Conservation (phyloP, 2,113 vertebrate genomes). For the Colinus virginianus region DNA sequence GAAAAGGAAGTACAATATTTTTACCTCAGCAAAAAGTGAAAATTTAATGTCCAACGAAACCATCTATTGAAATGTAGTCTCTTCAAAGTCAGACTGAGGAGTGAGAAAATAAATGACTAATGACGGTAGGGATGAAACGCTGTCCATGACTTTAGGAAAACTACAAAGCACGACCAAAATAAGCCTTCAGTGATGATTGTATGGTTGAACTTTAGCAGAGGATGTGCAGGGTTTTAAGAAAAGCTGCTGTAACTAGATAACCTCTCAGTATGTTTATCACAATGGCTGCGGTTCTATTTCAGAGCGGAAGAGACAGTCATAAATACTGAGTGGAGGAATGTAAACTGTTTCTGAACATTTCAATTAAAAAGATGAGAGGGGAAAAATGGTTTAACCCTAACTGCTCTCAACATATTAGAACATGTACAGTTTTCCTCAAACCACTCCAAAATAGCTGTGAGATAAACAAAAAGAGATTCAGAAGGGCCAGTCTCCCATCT, state of each 20-base stretch:
- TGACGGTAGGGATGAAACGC: background rate
- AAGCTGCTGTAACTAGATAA: conserved; percentile 10
- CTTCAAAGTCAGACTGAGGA: background rate
- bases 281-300: background rate
- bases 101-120: background rate
- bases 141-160: background rate
- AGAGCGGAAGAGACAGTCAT: background rate
- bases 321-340: background rate
- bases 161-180: background rate
- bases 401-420: background rate
- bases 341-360: conserved; percentile 18
- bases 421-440: background rate
- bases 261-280: background rate
- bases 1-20: background rate
- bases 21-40: background rate
- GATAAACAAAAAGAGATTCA: background rate
- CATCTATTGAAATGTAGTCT: background rate
- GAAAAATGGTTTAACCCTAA: background rate
- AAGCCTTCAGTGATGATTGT: background rate
- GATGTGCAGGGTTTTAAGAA: background rate
- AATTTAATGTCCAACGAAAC: background rate
- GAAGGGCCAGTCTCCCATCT: background rate
- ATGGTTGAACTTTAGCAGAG: background rate
- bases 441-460: background rate
- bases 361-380: background rate